Evolutionary conservation across 2,113 vertebrate species (phyloP), one percentile per base, ranked within the genome.

Genomic region (Mixornis gularis): DNA sequence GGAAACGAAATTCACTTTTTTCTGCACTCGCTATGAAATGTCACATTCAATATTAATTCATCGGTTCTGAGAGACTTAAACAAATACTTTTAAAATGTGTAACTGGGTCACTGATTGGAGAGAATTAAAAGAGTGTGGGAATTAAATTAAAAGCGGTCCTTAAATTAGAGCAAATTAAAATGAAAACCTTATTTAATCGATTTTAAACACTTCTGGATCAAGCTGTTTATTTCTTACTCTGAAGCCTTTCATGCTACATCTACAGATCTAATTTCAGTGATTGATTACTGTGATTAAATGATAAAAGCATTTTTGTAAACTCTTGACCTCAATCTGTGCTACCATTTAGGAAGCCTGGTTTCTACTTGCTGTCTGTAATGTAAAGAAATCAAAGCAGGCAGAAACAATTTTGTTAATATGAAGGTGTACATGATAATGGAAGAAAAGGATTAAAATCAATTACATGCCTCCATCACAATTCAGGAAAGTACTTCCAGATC

Each of bases 231-330:
- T 97, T 96, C 56, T 74, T 92, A 92, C 69, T 90, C 83, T 90
- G 82, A 95, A 92, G 82, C 72, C 65, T 95, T 96, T 93, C 95
- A 89, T 93, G 80, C 85, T 87, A 77, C 60, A 86, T 93, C 89
- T 95, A 81, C 79, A 68, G 66, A 96, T 93, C 85, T 96, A 91
- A 96, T 97, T 97, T 95, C 70, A 72, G 44, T 94, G 95, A 96
- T 95, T 95, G 90, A 96, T 97, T 92, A 91, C 90, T 92, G 40
- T 92, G 96, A 96, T 96, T 91, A 96, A 95, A 90, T 94, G 92
- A 97, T 96, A 96, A 95, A 91, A 92, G 85, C 76, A 72, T 87
- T 79, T 95, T 81, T 83, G 60, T 84, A 62, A 86, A 90, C 86
- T 89, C 79, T 81, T 96, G 93, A 85, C 95, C 94, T 90, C 66